Evolutionary conservation across 2,888 invertebrate genomes (phyloP).

Genomic region (Alsophila aescularia): DNA sequence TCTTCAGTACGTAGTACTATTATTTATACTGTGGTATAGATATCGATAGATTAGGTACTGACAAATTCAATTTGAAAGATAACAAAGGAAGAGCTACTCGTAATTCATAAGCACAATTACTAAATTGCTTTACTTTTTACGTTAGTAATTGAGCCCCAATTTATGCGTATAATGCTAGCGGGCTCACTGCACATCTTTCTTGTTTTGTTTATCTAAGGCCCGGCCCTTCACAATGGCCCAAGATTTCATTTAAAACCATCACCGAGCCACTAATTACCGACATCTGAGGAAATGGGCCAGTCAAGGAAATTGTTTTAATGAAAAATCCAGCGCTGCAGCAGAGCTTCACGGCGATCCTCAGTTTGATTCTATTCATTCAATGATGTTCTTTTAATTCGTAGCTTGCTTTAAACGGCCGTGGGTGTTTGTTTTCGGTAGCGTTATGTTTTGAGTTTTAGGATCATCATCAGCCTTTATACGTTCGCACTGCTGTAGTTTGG

Average conservation of each 20-base stretch:
- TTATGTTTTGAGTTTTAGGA: background rate
- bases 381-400: conserved; percentile 24
- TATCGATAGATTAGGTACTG: too few species aligned
- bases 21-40: too few species aligned
- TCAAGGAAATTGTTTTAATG: conserved; percentile 67
- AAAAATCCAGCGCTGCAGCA: conserved; percentile 53
- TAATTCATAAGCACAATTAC: too few species aligned
- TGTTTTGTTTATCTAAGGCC: background rate
- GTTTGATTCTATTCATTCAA: conserved; percentile 26
- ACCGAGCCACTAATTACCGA: conserved; percentile 62
- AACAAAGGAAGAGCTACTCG: too few species aligned
- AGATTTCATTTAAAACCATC: conserved; percentile 63
- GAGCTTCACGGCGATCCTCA: conserved; percentile 11
- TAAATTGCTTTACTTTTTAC: too few species aligned
- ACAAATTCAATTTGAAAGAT: too few species aligned
- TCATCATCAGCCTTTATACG: too few species aligned
- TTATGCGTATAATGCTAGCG: too few species aligned
- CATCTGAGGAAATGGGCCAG: conserved; percentile 58
- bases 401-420: conserved; percentile 4
- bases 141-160: too few species aligned
- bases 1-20: too few species aligned
- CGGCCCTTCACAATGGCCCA: conserved; percentile 44
- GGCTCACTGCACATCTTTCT: background rate
- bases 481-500: too few species aligned
- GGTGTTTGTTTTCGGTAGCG: background rate